Percentiles rank a stretch among this genome's conserved stretches.
These are phyloP conservation scores for Pelosia muscerda DNA, from an alignment of 2,888 invertebrate species.

Conservation along the genomic window DNA sequence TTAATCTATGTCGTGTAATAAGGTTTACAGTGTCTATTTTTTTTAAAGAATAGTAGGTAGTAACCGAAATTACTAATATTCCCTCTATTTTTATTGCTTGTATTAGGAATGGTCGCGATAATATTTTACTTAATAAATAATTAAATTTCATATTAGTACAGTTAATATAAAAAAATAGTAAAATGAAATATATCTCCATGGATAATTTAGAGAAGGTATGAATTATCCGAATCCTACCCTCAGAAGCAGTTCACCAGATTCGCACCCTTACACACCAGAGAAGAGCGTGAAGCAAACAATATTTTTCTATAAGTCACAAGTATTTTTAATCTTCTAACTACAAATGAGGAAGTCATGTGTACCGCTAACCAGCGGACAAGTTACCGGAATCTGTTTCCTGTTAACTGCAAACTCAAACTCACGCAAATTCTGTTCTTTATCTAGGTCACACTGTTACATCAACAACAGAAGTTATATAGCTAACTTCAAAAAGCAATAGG, in stretches of 20 bases:
- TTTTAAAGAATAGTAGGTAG: no score
- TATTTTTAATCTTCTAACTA: no score
- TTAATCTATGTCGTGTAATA: neutral
- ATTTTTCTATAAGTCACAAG: neutral
- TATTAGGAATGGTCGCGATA: no score
- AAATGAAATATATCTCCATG: no score
- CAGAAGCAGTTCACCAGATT: no score
- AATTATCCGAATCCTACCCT: neutral
- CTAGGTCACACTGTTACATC: neutral
- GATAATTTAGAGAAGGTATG: neutral
- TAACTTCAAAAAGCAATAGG: neutral
- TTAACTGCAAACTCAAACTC: neutral
- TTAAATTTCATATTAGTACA: no score
- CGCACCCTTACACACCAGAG: neutral
- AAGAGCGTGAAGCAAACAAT: neutral
- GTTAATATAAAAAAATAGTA: no score
- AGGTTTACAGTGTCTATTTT: neutral
- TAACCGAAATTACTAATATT: no score
- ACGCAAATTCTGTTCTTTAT: neutral
- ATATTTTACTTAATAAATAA: no score
- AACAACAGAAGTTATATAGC: neutral
- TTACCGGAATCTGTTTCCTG: constrained; percentile 4
- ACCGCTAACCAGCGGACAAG: neutral
- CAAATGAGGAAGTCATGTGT: neutral
- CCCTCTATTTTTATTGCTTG: no score